Conservation (phyloP, 2,113 vertebrate genomes). For the Calyptomena viridis region DNA sequence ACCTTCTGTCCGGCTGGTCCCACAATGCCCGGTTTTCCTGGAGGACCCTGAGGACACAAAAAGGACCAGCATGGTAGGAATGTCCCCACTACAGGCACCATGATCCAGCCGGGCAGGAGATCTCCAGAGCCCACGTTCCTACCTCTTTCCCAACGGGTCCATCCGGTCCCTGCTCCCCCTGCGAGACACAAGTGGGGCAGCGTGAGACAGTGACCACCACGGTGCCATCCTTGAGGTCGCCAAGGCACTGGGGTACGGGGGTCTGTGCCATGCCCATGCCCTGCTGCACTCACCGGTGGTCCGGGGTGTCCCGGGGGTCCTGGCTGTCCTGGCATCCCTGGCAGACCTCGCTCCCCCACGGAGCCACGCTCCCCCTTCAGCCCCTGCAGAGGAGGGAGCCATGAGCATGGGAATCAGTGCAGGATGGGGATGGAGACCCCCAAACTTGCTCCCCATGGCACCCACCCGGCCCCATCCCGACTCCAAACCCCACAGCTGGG, state of each 20-base stretch:
- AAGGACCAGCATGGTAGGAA: not conserved
- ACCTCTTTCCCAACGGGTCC: slow-evolving; percentile 28
- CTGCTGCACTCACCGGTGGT: slow-evolving; percentile 70
- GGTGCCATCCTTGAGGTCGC: accelerated
- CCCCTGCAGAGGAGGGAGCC: slow-evolving; percentile 71
- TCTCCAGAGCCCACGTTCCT: accelerated
- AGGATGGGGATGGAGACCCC: not conserved
- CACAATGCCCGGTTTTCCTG: slow-evolving; percentile 78
- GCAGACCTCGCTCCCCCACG: slow-evolving; percentile 84
- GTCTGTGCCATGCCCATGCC: accelerated
- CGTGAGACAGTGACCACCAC: accelerated
- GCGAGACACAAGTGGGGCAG: not conserved
- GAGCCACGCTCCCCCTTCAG: slow-evolving; percentile 88
- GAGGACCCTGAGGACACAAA: slow-evolving; percentile 76
- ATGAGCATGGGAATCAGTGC: accelerated
- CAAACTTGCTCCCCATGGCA: accelerated
- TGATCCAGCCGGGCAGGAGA: accelerated
- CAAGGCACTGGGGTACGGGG: accelerated
- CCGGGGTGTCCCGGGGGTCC: slow-evolving; percentile 90
- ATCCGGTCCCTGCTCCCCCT: slow-evolving; percentile 81
- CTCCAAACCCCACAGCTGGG: not conserved
- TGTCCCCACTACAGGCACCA: not conserved
- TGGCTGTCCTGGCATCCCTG: slow-evolving; percentile 83
- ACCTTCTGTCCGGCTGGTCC: slow-evolving; percentile 89
- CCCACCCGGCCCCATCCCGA: not conserved